These are phyloP conservation scores for Trichomalopsis sarcophagae DNA, from an alignment of 1,140 invertebrate genomes.

Conservation along the genomic window DNA sequence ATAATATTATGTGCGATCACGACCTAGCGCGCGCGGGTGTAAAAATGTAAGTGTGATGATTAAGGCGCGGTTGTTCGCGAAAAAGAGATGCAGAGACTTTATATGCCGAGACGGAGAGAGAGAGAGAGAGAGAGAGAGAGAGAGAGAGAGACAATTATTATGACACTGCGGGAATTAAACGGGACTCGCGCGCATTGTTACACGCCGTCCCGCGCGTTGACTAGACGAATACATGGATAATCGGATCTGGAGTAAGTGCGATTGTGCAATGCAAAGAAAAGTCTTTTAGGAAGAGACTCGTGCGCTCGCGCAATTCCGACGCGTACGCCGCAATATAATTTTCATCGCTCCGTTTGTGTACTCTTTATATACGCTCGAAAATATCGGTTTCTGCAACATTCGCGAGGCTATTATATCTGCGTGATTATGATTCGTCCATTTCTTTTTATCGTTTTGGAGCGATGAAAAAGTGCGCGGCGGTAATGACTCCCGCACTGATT, in stretches of 20 bases:
- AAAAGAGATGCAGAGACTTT: too few species aligned
- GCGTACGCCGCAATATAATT: background rate
- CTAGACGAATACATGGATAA: background rate
- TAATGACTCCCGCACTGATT: background rate
- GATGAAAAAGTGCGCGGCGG: background rate
- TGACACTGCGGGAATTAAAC: too few species aligned
- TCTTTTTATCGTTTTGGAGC: background rate
- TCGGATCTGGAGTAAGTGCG: background rate
- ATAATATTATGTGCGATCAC: too few species aligned
- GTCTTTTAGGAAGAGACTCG: too few species aligned
- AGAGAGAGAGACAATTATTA: too few species aligned
- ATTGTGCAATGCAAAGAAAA: too few species aligned
- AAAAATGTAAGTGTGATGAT: too few species aligned
- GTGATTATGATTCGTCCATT: background rate
- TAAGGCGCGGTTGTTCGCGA: too few species aligned
- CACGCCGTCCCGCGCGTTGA: background rate
- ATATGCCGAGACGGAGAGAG: too few species aligned
- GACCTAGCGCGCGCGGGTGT: too few species aligned
- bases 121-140: too few species aligned
- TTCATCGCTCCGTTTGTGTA: background rate
- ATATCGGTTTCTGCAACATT: background rate
- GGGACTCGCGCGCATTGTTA: background rate
- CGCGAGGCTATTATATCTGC: background rate
- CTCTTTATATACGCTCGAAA: background rate
- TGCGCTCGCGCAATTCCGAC: too few species aligned